phyloP scores from a whole-genome alignment of 2,888 invertebrate species.

The Calephelis perditalis region DNA sequence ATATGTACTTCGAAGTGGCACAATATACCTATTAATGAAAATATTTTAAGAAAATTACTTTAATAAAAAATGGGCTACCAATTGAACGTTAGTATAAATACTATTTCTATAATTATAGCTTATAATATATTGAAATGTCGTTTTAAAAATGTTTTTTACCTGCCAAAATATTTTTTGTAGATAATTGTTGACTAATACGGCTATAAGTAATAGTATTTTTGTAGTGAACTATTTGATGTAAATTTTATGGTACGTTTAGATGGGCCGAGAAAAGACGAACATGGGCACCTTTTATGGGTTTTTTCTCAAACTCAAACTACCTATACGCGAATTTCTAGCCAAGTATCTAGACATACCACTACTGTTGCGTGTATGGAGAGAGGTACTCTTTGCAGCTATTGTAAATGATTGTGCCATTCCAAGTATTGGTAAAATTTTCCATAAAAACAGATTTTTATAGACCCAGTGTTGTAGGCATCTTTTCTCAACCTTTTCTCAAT shows the following conservation, averaged over 20 bases:
- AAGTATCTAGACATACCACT: constrained; percentile 28
- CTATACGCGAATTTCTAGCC: too few relatives aligned
- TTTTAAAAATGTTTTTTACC: neutral
- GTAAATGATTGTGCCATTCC: constrained; percentile 16
- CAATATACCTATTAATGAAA: too few relatives aligned
- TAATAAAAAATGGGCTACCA: too few relatives aligned
- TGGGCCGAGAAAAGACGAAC: too few relatives aligned
- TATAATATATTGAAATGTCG: neutral
- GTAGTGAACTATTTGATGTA: constrained; percentile 12
- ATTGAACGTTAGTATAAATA: too few relatives aligned
- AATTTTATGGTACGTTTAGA: neutral
- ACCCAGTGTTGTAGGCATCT: constrained; percentile 11
- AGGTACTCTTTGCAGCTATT: constrained; percentile 34
- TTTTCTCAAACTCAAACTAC: too few relatives aligned
- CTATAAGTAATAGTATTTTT: constrained; percentile 10
- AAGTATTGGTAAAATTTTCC: constrained; percentile 1
- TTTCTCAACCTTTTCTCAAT: neutral
- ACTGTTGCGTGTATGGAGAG: constrained; percentile 35
- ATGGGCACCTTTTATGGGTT: neutral
- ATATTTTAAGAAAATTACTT: too few relatives aligned
- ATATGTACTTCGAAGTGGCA: too few relatives aligned
- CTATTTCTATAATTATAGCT: too few relatives aligned
- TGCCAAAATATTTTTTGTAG: constrained; percentile 12
- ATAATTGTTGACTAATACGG: constrained; percentile 17
- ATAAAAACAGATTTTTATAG: neutral